Evolutionary conservation across 2,113 vertebrate genomes (phyloP).

Genomic region (Tonatia bakeri): DNA sequence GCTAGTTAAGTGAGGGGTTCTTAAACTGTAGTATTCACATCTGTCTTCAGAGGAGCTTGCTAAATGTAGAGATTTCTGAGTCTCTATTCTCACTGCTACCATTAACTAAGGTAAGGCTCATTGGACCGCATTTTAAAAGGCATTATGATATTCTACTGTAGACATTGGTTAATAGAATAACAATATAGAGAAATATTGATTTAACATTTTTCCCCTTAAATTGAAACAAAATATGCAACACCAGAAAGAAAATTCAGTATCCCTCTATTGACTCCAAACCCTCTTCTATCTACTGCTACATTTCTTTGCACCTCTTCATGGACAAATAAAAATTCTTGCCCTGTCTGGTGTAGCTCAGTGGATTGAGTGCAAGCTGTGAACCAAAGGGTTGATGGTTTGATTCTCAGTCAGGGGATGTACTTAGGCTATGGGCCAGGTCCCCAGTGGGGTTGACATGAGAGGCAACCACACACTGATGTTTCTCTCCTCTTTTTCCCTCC

Average conservation of each 20-base stretch:
- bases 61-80: not conserved
- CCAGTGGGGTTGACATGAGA: no score
- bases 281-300: fast-evolving
- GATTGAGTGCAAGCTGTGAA: no score
- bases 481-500: no score
- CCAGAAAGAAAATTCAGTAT: not conserved
- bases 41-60: not conserved
- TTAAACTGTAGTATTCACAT: not conserved
- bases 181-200: not conserved
- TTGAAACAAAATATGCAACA: not conserved
- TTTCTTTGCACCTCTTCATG: not conserved
- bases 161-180: not conserved
- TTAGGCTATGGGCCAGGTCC: no score
- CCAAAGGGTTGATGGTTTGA: no score
- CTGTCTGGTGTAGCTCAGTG: no score
- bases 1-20: not conserved
- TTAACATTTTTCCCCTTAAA: not conserved
- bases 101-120: not conserved
- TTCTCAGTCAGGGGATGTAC: no score
- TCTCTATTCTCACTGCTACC: not conserved
- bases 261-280: not conserved
- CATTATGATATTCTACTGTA: not conserved
- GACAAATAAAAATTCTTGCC: not conserved
- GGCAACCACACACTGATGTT: no score
- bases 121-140: not conserved